Evolutionary conservation across 2,797 vertebrate species (phyloP), one percentile per base, ranked within the genome.

Genomic region (Xiphorhynchus erythropygius): DNA sequence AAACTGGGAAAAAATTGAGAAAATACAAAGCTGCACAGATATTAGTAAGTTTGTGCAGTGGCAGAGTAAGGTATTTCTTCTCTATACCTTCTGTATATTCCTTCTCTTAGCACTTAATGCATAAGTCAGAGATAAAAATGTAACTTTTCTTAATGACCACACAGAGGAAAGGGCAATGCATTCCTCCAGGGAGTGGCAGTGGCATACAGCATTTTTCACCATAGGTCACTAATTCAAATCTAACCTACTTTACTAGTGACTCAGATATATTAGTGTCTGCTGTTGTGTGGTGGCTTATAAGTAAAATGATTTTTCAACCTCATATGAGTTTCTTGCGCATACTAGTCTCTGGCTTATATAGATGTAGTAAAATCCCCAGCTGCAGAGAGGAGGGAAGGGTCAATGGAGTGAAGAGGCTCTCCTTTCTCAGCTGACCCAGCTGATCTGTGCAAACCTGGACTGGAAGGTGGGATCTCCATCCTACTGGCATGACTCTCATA

Each of bases 121-220:
- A 39, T 63, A 76, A 92, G 14, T 33, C 70, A 18, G 55, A 87
- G 25, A 92, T 16, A 65, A 73, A 90, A 74, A 76, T 0, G 0
- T 55, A 90, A 74, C 33, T 94, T 89, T 23, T 83, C 33, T 77
- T 91, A 91, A 71, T 60, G n/a, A 57, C 41, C 63, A 85, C 52
- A 33, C 10, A 68, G 37, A 84, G 53, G 59, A 75, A 87, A 80
- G 19, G 30, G 49, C 63, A 87, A 27, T 7, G n/a, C 56, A 37
- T 63, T 42, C 39, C 71, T 90, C 73, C 27, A 16, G 52, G 47
- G 44, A 84, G 13, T 0, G 0, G 18, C 0, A 2, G 44, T 13
- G 4, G 8, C 56, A 64, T n/a, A 49, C 1, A 12, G 55, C 76
- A 27, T 55, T 94, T 87, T 91, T 81, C 68, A 87, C 37, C 18